Base-by-base conservation (phyloP, 2,888 invertebrate species). In the Saturnia pavonia region DNA sequence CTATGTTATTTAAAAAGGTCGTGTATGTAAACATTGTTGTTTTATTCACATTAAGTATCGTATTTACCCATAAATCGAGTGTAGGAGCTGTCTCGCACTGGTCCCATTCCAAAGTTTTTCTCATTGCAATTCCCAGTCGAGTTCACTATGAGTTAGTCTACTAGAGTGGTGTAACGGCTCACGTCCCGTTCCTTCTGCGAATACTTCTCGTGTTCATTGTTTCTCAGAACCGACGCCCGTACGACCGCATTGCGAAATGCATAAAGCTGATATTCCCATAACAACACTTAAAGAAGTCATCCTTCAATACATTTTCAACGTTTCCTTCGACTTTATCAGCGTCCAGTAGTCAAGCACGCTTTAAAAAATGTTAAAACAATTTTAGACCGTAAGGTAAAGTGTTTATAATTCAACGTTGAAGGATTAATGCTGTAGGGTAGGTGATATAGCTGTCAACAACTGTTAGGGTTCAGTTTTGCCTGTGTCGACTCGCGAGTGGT, bases 61-160 rank as follows among this genome's bases (percentile, higher is more conserved):
- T 27, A 60, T 60, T 25, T 60, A 60, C 57, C 57, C 57, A 90
- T 91, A 91, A 90, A 89, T 90, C 87, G 80, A 81, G 78, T 82
- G 76, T 77, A 84, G 82, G 78, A 86, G 82, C 85, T 83, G 85
- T 86, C 80, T 85, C 83, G 81, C 79, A 78, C 83, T 85, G 88
- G 82, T 86, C 88, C 85, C 90, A 89, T 91, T 91, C 86, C 84
- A 89, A 89, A 88, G 90, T 92, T 93, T 93, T 93, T 93, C 89
- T 89, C 85, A 83, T 84, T 84, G 81, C 85, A 85, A 89, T 90
- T 89, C 90, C 91, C 90, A 92, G 91, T 89, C 82, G 83, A 77
- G 85, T 86, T 87, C 86, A 87, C 88, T 84, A 85, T 83, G 81
- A n/a, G 83, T 78, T 78, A 80, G 81, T 74, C 48, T n/a, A 51